Conservation (phyloP, 1,140 invertebrate species). For the Eufriesea mexicana region DNA sequence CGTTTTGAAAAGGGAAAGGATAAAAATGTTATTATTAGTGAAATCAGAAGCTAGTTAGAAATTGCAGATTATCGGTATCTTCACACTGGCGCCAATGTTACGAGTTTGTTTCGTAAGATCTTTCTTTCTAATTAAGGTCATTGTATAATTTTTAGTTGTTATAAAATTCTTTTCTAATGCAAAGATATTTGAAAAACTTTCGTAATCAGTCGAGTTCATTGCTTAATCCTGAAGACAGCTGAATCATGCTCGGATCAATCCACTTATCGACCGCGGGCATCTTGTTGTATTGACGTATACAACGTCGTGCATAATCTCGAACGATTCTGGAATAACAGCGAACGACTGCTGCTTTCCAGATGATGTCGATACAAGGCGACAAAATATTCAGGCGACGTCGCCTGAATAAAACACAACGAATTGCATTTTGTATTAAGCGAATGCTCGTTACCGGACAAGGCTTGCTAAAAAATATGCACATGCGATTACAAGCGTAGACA, state of each 20-base stretch:
- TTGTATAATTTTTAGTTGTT: too few species aligned
- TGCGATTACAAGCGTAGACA: neutral
- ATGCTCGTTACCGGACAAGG: neutral
- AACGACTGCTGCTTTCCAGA: too few species aligned
- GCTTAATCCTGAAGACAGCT: neutral
- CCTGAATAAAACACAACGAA: constrained; percentile 25
- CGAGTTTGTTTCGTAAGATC: too few species aligned
- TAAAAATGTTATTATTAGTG: too few species aligned
- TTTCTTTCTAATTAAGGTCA: too few species aligned
- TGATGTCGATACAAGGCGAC: neutral
- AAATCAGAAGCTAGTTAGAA: too few species aligned
- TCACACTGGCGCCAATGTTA: too few species aligned
- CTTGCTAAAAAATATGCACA: neutral
- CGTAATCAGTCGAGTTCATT: neutral
- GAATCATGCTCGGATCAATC: neutral
- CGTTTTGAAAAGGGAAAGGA: too few species aligned
- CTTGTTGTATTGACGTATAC: neutral
- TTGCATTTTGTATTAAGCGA: neutral
- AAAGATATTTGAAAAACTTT: neutral
- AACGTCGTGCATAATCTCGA: neutral
- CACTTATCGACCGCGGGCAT: neutral
- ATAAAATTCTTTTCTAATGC: too few species aligned
- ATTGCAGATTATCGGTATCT: too few species aligned
- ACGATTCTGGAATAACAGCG: constrained; percentile 10
- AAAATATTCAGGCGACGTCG: too few species aligned